Base-by-base conservation (phyloP, 2,888 invertebrate genomes). In the Clivina fossor region DNA sequence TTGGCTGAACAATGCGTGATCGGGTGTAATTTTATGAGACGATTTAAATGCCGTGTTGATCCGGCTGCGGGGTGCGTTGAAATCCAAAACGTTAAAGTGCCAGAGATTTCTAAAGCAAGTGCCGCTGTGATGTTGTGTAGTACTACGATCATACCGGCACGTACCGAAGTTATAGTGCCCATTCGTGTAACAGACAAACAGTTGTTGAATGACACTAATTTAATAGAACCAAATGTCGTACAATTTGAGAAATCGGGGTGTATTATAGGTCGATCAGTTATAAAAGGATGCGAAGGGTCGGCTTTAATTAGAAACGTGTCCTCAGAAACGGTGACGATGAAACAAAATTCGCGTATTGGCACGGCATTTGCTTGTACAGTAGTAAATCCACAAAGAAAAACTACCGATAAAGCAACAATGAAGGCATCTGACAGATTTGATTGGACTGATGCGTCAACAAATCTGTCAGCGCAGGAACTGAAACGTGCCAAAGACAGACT, bases 21-120 rank as follows among this genome's bases (percentile, higher is more conserved):
- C 1, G 32, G 46, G 1, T 46, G 46, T 19, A 32, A 46, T 30
- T 46, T 41, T 13, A 24, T 41, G 2, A 11, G 24, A 24, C 2
- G 9, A 2, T 16, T 26, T 41, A 2, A 43, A 5, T 47, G 47
- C 32, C 28, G 9, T 2, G 30, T 44, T 1, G 30, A 44, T n/a
- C 16, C 18, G 3, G 30, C 44, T 9, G 5, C 15, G 7, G 18
- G 30, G 2, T 26, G 1, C 16, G 16, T 44, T 3, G 16, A 26
- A 30, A 11, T 44, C 4, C 30, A 13, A 13, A 18, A 15, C 5
- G 4, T 19, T 2, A 3, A 13, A 15, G 30, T 44, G 9, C 5
- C 8, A 4, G 43, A 43, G 11, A 2, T 22, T 24, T 4, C 15
- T 11, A 9, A 2, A 9, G 2, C 3, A 4, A 16, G 16, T 9